A percentile compares a stretch with the other conserved stretches of the same genome.
Conservation (phyloP, 2,888 invertebrate genomes). For the Elegia similella region DNA sequence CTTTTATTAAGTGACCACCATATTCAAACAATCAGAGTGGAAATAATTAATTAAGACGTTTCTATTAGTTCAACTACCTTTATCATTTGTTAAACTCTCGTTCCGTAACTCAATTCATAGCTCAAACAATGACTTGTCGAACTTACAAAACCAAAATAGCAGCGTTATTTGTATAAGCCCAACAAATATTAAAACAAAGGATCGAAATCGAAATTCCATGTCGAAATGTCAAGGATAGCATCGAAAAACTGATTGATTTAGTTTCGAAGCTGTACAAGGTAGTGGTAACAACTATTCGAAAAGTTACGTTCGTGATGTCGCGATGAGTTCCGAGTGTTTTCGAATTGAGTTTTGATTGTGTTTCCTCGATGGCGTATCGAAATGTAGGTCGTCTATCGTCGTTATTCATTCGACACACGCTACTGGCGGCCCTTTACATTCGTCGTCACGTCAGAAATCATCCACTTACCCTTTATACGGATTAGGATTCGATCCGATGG, state of each 20-base stretch:
- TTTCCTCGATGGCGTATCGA: slow-evolving; percentile 53
- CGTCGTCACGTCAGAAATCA: slow-evolving; percentile 56
- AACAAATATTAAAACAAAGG: neutral
- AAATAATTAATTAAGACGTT: neutral
- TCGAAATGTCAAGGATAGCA: slow-evolving; percentile 9
- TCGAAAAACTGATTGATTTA: slow-evolving; percentile 16
- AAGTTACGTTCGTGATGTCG: slow-evolving; percentile 53
- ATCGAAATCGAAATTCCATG: slow-evolving; percentile 1
- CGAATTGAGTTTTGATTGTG: slow-evolving; percentile 71
- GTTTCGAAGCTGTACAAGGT: slow-evolving; percentile 12
- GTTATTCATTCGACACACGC: slow-evolving; percentile 67
- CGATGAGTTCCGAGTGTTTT: slow-evolving; percentile 64
- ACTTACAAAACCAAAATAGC: neutral
- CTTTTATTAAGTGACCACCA: neutral
- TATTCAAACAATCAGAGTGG: neutral
- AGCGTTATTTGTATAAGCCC: slow-evolving; percentile 2
- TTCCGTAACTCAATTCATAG: neutral
- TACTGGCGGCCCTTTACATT: slow-evolving; percentile 45
- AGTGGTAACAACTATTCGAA: slow-evolving; percentile 6
- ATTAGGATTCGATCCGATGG: slow-evolving; percentile 38
- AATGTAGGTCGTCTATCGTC: slow-evolving; percentile 54
- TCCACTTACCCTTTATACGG: slow-evolving; percentile 56
- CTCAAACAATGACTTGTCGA: neutral
- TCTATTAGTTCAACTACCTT: neutral
- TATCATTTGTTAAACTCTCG: neutral